Conservation (phyloP, 2,113 vertebrate species). For the Hemicordylus capensis region DNA sequence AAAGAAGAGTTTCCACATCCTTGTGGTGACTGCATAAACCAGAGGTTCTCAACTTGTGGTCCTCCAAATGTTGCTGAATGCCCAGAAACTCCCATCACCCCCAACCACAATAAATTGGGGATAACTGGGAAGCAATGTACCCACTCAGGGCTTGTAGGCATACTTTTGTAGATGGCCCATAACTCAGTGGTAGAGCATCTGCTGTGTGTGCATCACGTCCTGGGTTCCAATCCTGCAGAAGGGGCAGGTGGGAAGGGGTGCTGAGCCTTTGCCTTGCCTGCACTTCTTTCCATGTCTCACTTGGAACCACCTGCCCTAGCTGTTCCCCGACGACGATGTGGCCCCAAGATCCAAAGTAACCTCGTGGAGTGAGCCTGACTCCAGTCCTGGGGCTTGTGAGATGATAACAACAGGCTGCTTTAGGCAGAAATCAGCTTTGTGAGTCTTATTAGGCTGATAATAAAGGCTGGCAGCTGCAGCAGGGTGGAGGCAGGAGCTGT, state of each 20-base stretch:
- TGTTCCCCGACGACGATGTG: neutral
- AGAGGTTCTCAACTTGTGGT: too few relatives aligned
- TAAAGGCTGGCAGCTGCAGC: neutral
- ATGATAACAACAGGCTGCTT: conserved; percentile 62
- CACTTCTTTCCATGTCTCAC: neutral
- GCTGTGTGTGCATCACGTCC: neutral
- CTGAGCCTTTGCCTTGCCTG: neutral
- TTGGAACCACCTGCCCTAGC: neutral
- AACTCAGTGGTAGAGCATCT: neutral
- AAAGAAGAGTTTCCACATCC: neutral
- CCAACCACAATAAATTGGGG: too few relatives aligned
- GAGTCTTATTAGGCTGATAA: conserved; percentile 38
- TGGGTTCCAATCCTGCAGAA: neutral
- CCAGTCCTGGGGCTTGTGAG: conserved; percentile 28
- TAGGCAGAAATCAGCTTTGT: conserved; percentile 44
- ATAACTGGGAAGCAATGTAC: neutral
- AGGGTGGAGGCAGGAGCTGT: neutral
- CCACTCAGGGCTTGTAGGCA: too few relatives aligned
- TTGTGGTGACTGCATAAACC: too few relatives aligned
- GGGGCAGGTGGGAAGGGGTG: neutral
- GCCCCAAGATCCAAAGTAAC: neutral
- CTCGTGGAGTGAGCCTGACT: neutral
- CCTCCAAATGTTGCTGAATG: too few relatives aligned
- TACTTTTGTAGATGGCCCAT: neutral
- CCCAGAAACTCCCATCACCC: too few relatives aligned